Evolutionary conservation across 2,797 vertebrate species (phyloP).

Genomic region (Simalia tracyae): DNA sequence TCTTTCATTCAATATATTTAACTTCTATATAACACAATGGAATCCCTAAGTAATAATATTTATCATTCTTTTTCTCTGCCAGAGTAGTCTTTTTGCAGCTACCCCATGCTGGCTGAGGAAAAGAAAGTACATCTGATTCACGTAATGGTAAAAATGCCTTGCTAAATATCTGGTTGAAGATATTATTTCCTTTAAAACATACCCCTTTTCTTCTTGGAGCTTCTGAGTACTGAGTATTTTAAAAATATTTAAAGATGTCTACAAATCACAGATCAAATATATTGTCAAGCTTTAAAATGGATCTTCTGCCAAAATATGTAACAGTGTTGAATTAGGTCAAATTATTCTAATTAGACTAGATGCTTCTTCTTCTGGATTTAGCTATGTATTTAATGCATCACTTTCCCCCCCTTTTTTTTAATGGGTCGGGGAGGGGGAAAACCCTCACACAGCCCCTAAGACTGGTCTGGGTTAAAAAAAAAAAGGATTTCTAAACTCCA

Average conservation of each 20-base stretch:
- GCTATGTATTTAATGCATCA: conserved; percentile 19
- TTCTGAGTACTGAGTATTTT: neutral
- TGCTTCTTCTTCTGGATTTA: conserved; percentile 27
- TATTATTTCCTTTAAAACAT: conserved; percentile 9
- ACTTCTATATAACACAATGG: neutral
- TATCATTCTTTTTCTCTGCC: neutral
- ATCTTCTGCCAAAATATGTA: conserved; percentile 25
- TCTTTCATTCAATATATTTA: neutral
- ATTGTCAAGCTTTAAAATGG: neutral
- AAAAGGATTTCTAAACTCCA: conserved; percentile 16
- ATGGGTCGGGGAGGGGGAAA: neutral
- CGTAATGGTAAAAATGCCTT: neutral
- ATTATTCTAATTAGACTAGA: conserved; percentile 19
- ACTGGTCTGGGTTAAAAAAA: conserved; percentile 32
- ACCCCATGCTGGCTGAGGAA: neutral
- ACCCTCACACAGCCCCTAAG: neutral
- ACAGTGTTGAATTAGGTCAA: conserved; percentile 27
- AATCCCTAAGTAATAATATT: neutral
- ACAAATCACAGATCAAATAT: conserved; percentile 11
- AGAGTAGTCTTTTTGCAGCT: neutral
- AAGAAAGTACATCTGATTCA: neutral
- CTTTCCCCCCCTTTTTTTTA: neutral
- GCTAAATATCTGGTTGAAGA: neutral
- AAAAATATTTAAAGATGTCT: neutral
- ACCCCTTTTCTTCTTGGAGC: neutral